These are phyloP conservation scores for Epinephelus moara DNA, from an alignment of 2,113 vertebrate genomes.

Conservation along the genomic window DNA sequence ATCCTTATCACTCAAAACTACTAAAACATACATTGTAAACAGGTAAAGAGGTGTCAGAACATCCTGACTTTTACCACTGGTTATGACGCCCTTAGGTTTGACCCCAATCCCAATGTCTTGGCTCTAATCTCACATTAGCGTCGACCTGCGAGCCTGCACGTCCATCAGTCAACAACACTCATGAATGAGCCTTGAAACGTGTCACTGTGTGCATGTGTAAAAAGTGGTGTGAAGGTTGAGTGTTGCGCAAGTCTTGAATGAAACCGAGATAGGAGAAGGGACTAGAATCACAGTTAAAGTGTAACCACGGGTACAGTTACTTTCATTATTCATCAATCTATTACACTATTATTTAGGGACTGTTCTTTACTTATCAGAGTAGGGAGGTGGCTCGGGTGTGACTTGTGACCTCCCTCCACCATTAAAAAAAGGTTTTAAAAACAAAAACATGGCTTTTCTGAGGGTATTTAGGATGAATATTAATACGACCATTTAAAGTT, in stretches of 20 bases:
- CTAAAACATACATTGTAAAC: background rate
- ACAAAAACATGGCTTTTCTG: too few relatives aligned
- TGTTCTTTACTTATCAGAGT: too few relatives aligned
- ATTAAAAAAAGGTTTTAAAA: too few relatives aligned
- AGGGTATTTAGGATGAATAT: too few relatives aligned
- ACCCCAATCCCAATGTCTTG: conserved; percentile 47
- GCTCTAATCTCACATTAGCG: conserved; percentile 67
- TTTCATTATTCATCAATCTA: background rate
- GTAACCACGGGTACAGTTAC: background rate
- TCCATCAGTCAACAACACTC: conserved; percentile 13
- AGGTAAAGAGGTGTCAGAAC: background rate
- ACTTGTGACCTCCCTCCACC: too few relatives aligned
- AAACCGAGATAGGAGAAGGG: background rate
- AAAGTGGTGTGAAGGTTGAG: conserved; percentile 19
- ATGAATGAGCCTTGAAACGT: conserved; percentile 32
- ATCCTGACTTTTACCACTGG: conserved; percentile 14
- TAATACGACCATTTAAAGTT: too few relatives aligned
- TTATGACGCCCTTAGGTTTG: background rate
- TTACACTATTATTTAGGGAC: background rate
- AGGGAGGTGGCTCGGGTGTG: too few relatives aligned
- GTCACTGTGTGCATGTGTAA: background rate
- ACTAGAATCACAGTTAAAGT: conserved; percentile 1
- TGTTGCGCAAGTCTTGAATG: conserved; percentile 10
- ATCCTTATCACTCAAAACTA: background rate
- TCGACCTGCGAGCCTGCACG: background rate